Conservation (phyloP, 1,140 invertebrate genomes). For the Monomorium pharaonis region DNA sequence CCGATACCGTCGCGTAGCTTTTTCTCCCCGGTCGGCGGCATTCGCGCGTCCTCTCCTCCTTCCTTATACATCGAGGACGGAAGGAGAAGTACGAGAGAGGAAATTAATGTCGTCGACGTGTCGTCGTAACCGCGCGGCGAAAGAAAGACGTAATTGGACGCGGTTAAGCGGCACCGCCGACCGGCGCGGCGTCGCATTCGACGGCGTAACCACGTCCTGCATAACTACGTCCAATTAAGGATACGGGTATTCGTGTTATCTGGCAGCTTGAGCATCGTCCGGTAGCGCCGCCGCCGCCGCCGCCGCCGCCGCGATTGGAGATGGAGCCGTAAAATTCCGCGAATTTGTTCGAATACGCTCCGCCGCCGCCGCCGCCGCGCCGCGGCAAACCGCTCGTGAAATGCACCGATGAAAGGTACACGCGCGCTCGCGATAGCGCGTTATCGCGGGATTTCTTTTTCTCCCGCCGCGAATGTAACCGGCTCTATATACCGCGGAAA, state of each 20-base stretch:
- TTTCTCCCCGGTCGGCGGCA: background rate
- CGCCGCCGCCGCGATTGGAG: background rate
- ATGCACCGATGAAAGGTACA: slow-evolving; percentile 21
- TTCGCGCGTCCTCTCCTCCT: background rate
- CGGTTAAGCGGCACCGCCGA: slow-evolving; percentile 23
- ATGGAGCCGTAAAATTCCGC: slow-evolving; percentile 44
- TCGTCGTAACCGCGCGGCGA: slow-evolving; percentile 22
- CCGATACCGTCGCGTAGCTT: slow-evolving; percentile 9
- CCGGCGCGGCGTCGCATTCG: slow-evolving; percentile 3
- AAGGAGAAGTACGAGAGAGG: background rate
- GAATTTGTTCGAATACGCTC: slow-evolving; percentile 44
- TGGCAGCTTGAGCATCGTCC: slow-evolving; percentile 21
- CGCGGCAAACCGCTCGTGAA: background rate
- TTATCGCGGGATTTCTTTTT: slow-evolving; percentile 9
- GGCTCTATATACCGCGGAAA: background rate
- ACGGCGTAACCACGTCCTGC: slow-evolving; percentile 11
- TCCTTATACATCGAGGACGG: background rate
- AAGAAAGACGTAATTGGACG: slow-evolving; percentile 57
- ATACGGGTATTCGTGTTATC: slow-evolving; percentile 51
- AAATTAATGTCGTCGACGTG: slow-evolving; percentile 34
- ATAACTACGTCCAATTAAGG: slow-evolving; percentile 63
- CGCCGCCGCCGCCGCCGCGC: background rate
- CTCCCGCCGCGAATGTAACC: background rate
- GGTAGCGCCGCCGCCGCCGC: background rate
- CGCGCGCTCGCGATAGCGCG: slow-evolving; percentile 35